phyloP scores from a whole-genome alignment of 1,140 invertebrate genomes.

The Dendrolimus kikuchii region DNA sequence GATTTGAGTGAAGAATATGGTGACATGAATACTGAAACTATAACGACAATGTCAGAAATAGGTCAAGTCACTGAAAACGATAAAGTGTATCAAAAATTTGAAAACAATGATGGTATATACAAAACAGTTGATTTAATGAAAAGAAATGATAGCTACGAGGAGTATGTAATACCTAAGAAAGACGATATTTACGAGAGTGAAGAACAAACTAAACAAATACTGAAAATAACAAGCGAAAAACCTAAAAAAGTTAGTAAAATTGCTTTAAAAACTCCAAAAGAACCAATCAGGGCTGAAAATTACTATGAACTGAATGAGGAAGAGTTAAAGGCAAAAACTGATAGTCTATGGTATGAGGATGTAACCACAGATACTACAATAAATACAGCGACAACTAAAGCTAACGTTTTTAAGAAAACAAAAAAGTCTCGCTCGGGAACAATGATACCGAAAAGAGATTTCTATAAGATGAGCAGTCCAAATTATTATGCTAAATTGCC shows the following conservation, averaged over 20 bases:
- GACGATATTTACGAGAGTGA: conserved; percentile 10
- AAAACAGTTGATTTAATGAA: conserved; percentile 13
- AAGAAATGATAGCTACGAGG: conserved; percentile 47
- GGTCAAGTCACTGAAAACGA: too few species aligned
- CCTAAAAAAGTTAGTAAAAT: conserved; percentile 3
- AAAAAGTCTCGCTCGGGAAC: conserved; percentile 20
- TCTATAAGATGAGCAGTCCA: conserved; percentile 32
- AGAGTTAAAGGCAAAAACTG: conserved; percentile 31
- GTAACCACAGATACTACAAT: conserved; percentile 1
- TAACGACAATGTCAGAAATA: too few species aligned
- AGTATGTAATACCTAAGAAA: conserved; percentile 34
- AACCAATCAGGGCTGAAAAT: background rate
- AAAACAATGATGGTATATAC: conserved; percentile 1
- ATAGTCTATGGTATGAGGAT: conserved; percentile 18
- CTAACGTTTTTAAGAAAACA: conserved; percentile 1
- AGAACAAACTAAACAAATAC: conserved; percentile 3
- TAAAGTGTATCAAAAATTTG: too few species aligned
- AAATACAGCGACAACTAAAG: conserved; percentile 1
- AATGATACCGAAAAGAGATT: conserved; percentile 29
- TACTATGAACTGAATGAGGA: conserved; percentile 7
- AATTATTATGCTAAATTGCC: conserved; percentile 41
- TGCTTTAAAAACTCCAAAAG: background rate
- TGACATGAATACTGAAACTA: too few species aligned
- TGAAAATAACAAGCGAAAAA: background rate
- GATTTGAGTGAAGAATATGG: background rate